A percentile compares a stretch with the other conserved stretches of the same genome.
phyloP scores from a whole-genome alignment of 2,113 vertebrate species.

The Pholis gunnellus region DNA sequence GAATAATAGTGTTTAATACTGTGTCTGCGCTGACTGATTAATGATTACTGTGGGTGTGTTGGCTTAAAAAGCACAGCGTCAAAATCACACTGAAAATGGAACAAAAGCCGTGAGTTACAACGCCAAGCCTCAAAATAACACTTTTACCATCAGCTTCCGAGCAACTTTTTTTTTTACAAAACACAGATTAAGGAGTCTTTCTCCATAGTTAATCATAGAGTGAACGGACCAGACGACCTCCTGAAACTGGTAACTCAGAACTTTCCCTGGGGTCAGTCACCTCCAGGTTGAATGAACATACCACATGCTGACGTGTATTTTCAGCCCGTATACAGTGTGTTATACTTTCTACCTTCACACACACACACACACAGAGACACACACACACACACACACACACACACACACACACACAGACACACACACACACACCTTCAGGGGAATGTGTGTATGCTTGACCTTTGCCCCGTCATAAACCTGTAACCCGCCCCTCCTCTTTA shows the following conservation, averaged over 20 bases:
- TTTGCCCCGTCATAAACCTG: conserved; percentile 67
- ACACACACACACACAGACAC: conserved; percentile 29
- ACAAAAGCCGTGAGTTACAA: background rate
- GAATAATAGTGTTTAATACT: conserved; percentile 13
- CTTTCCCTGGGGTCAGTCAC: conserved; percentile 53
- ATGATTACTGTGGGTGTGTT: conserved; percentile 21
- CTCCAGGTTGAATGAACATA: conserved; percentile 48
- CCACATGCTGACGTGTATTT: conserved; percentile 28
- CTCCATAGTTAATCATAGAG: background rate
- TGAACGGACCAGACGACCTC: conserved; percentile 14
- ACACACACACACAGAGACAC: conserved; percentile 32
- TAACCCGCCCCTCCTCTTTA: conserved; percentile 4
- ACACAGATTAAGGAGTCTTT: background rate
- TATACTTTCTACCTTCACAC: background rate
- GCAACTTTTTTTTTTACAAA: background rate
- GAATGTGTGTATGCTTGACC: conserved; percentile 51
- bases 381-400: conserved; percentile 19
- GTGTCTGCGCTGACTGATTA: conserved; percentile 17
- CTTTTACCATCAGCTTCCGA: background rate
- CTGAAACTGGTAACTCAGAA: conserved; percentile 11
- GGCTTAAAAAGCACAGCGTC: background rate
- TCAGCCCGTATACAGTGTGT: background rate
- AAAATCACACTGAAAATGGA: background rate
- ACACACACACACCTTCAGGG: conserved; percentile 31
- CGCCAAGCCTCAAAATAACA: background rate